These are phyloP conservation scores for Ophion slaviceki DNA, from an alignment of 2,888 invertebrate species.

Conservation along the genomic window DNA sequence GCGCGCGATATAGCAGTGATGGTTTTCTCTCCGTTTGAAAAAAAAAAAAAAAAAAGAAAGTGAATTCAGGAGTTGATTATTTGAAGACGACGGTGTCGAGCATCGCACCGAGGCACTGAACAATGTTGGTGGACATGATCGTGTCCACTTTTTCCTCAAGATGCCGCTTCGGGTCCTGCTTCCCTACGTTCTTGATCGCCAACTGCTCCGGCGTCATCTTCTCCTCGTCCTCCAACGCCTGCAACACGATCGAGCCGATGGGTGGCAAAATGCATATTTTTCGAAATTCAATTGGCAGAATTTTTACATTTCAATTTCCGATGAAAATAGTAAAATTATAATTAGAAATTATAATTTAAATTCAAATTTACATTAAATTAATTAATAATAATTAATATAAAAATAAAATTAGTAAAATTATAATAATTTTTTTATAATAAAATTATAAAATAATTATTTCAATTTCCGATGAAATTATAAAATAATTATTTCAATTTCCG, in stretches of 20 bases:
- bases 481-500: too few species aligned
- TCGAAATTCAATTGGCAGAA: not conserved
- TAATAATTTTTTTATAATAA: too few species aligned
- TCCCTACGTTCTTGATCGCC: conserved; percentile 99
- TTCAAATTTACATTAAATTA: too few species aligned
- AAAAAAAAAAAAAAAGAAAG: conserved; percentile 28
- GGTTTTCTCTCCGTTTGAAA: conserved; percentile 56
- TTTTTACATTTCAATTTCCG: too few species aligned
- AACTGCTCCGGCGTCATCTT: conserved; percentile 99
- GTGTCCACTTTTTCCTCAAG: conserved; percentile 99
- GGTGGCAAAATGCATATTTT: not conserved
- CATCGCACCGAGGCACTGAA: conserved; percentile 98
- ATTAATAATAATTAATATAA: too few species aligned
- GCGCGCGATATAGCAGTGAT: conserved; percentile 51
- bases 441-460: too few species aligned
- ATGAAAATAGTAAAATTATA: too few species aligned
- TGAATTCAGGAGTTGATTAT: conserved; percentile 83
- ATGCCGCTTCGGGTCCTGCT: conserved; percentile 99
- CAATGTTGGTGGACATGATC: conserved; percentile 98
- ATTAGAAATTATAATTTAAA: too few species aligned
- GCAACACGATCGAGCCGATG: conserved; percentile 38
- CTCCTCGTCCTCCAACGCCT: conserved; percentile 99
- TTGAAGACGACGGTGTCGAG: conserved; percentile 96
- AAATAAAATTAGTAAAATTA: too few species aligned
- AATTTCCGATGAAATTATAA: too few species aligned